phyloP scores from a whole-genome alignment of 1,140 invertebrate species.

The Ephestia elutella region DNA sequence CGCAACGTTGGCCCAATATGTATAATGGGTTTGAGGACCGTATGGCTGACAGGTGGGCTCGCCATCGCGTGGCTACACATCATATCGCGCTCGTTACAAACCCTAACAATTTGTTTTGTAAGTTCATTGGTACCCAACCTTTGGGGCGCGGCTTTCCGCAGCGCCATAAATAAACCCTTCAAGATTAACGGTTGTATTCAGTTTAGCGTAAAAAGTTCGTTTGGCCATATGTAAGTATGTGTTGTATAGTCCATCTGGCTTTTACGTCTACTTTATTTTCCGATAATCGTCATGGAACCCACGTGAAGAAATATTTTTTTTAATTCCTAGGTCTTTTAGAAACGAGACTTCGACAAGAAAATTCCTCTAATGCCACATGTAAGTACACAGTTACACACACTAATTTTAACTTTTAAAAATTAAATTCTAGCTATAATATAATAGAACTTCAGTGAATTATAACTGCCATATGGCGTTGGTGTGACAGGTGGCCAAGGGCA shows the following conservation, averaged over 20 bases:
- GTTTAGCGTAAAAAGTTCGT: too few species aligned
- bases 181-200: too few species aligned
- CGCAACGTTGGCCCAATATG: too few species aligned
- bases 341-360: too few species aligned
- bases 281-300: too few species aligned
- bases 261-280: too few species aligned
- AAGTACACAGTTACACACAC: too few species aligned
- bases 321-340: too few species aligned
- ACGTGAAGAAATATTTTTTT: too few species aligned
- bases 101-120: constrained; percentile 6
- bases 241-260: too few species aligned
- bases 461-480: background rate
- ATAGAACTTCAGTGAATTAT: background rate
- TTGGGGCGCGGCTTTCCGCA: background rate
- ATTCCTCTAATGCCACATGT: too few species aligned
- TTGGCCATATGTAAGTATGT: too few species aligned
- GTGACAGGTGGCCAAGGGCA: background rate
- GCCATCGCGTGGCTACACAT: constrained; percentile 9
- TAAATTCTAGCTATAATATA: background rate
- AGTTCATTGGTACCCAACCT: background rate
- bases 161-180: background rate
- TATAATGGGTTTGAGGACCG: background rate
- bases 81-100: background rate
- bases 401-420: background rate
- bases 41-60: constrained; percentile 20